Evolutionary conservation across 1,140 invertebrate species (phyloP).

Genomic region (Leguminivora glycinivorella): DNA sequence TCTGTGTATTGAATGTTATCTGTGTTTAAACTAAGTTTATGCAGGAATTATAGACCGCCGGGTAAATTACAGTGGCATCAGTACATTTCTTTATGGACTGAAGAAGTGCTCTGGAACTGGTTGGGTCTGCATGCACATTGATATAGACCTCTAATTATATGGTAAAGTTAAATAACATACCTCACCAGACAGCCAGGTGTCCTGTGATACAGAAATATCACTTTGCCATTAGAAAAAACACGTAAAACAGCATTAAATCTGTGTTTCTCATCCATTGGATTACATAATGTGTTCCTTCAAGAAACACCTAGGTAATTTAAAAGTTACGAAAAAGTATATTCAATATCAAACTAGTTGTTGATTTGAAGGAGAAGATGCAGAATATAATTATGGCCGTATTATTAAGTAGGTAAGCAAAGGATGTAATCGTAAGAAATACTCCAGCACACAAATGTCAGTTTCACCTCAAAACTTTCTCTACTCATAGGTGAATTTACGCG

Average conservation of each 20-base stretch:
- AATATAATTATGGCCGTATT: too few relatives aligned
- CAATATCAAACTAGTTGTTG: too few relatives aligned
- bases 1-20: neutral
- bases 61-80: neutral
- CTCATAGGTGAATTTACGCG: constrained; percentile 27
- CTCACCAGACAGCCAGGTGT: neutral
- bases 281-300: too few relatives aligned
- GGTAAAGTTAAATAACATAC: neutral
- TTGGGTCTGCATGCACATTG: neutral
- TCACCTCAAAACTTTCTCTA: neutral
- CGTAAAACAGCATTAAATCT: too few relatives aligned
- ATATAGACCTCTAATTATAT: neutral
- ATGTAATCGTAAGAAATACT: neutral
- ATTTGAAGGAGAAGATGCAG: too few relatives aligned
- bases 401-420: too few relatives aligned
- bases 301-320: too few relatives aligned
- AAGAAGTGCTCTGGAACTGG: neutral
- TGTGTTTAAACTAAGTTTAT: neutral
- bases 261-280: too few relatives aligned
- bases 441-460: neutral
- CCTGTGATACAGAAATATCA: neutral
- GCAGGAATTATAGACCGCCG: neutral
- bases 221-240: neutral
- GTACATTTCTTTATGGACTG: constrained; percentile 3
- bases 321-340: too few relatives aligned